Evolutionary conservation across 2,797 vertebrate genomes (phyloP).

Genomic region (Squalus acanthias): DNA sequence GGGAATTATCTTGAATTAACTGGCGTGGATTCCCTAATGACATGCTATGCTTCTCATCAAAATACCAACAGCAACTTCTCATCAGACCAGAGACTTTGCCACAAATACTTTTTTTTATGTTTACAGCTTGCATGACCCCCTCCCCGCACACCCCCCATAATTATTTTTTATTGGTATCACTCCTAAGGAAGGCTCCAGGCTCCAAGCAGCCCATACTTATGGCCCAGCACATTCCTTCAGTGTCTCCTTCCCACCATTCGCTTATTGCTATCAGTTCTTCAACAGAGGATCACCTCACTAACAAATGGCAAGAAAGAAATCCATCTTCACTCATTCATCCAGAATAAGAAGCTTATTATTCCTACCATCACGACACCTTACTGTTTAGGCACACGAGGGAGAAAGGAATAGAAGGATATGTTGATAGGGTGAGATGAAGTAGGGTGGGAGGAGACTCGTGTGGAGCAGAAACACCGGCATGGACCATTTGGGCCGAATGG

Average conservation of each 20-base stretch:
- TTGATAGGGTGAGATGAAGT: no score
- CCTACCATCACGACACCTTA: neutral
- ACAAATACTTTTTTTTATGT: neutral
- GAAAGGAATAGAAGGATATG: neutral
- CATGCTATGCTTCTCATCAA: neutral
- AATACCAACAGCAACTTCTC: neutral
- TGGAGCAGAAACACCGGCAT: no score
- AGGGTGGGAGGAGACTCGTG: no score
- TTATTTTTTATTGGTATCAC: neutral
- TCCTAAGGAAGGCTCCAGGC: neutral
- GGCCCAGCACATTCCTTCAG: no score
- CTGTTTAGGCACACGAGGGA: no score
- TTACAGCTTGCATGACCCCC: neutral
- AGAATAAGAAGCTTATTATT: neutral
- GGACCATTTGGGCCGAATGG: neutral
- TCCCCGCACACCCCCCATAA: neutral
- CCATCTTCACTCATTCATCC: neutral
- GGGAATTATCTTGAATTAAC: neutral
- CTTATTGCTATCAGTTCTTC: no score
- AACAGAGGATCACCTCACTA: neutral
- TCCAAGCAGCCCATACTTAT: no score
- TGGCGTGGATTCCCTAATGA: neutral
- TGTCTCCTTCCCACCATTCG: no score
- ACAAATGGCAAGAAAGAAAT: neutral
- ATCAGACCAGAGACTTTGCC: neutral